Evolutionary conservation across 2,113 vertebrate species (phyloP).

Genomic region (Pseudorhombus dupliciocellatus): DNA sequence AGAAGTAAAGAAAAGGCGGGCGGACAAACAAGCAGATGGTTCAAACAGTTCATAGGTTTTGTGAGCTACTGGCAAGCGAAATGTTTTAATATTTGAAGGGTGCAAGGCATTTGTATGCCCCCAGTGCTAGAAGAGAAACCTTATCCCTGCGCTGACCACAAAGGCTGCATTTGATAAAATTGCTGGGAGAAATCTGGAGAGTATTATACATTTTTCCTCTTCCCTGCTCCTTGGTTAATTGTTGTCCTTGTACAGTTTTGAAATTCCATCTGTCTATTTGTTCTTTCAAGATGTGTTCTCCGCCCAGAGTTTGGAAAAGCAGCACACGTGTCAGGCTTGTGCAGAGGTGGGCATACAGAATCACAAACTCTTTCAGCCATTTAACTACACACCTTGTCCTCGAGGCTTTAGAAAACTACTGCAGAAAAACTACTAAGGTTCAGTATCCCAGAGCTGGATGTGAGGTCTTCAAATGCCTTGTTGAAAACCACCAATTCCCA

Average conservation of each 20-base stretch:
- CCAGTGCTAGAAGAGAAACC: conserved; percentile 58
- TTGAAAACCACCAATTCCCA: no score
- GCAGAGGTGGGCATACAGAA: background rate
- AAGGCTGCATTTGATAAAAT: conserved; percentile 66
- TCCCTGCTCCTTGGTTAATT: conserved; percentile 51
- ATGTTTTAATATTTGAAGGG: conserved; percentile 64
- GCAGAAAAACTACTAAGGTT: no score
- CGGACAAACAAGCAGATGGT: conserved; percentile 60
- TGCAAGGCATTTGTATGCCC: conserved; percentile 57
- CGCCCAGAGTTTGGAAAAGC: conserved; percentile 23
- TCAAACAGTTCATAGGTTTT: conserved; percentile 58
- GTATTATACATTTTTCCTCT: conserved; percentile 43
- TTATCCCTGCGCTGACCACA: conserved; percentile 58
- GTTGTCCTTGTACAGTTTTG: conserved; percentile 60
- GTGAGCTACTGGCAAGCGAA: conserved; percentile 56
- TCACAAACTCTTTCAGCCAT: conserved; percentile 11
- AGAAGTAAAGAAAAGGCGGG: conserved; percentile 27
- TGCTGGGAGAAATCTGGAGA: conserved; percentile 60
- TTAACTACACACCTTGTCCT: conserved; percentile 16
- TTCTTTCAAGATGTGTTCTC: conserved; percentile 40
- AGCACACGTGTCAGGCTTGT: conserved; percentile 12
- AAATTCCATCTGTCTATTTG: conserved; percentile 69
- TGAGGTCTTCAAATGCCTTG: background rate
- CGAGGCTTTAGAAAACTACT: background rate
- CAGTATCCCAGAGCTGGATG: no score